Conservation (phyloP, 2,113 vertebrate genomes). For the Butorides virescens region DNA sequence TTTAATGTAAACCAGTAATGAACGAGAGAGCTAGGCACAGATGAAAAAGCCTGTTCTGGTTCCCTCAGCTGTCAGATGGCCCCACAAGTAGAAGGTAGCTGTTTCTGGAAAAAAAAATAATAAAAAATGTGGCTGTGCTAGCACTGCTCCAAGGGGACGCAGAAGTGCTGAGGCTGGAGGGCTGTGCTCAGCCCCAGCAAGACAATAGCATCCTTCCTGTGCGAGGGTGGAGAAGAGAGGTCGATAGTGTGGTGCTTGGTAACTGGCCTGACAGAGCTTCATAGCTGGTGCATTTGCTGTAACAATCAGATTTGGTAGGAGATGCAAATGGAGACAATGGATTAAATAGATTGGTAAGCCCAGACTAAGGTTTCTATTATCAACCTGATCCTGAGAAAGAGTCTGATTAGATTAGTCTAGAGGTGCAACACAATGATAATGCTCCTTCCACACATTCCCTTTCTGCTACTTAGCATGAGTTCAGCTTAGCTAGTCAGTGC, state of each 20-base stretch:
- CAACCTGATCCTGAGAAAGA: background rate
- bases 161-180: background rate
- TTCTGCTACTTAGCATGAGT: background rate
- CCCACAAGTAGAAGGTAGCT: background rate
- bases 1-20: background rate
- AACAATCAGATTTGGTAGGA: background rate
- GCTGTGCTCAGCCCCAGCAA: background rate
- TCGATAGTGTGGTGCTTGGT: fast-evolving
- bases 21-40: fast-evolving
- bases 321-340: background rate
- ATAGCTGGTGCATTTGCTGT: background rate
- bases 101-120: background rate
- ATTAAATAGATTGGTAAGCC: background rate
- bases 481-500: background rate
- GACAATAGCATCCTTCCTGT: background rate
- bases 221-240: background rate
- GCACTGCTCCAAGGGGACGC: background rate
- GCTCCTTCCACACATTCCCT: background rate
- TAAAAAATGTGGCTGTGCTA: background rate
- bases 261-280: background rate
- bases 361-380: background rate
- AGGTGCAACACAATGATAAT: background rate
- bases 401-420: background rate
- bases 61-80: background rate
- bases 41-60: background rate